These are phyloP conservation scores for Coluber constrictor DNA, from an alignment of 2,797 vertebrate species.

Conservation along the genomic window DNA sequence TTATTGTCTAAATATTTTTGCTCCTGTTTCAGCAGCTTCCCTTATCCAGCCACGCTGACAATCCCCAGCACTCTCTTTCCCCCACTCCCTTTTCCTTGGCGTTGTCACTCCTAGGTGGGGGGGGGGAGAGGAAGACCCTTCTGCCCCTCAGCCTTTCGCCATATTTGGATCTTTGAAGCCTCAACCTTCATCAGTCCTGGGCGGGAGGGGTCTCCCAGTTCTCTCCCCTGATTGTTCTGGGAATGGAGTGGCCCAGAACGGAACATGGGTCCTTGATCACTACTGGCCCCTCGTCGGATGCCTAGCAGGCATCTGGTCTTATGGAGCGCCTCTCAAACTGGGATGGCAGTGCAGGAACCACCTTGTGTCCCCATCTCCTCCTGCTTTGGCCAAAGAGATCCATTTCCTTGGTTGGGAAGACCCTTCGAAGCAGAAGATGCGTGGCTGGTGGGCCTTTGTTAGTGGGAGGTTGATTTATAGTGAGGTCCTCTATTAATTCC, in stretches of 20 bases:
- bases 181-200: background rate
- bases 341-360: background rate
- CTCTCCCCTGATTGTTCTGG: background rate
- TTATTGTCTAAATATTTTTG: slow-evolving; percentile 95
- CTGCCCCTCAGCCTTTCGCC: background rate
- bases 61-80: slow-evolving; percentile 68
- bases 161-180: background rate
- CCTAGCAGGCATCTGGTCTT: background rate
- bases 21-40: slow-evolving; percentile 72
- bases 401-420: background rate
- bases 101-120: background rate
- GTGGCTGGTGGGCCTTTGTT: background rate
- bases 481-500: background rate
- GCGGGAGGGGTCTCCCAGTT: background rate
- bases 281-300: background rate
- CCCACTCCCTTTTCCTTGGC: background rate
- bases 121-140: background rate
- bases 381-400: background rate
- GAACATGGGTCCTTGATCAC: background rate
- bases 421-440: background rate
- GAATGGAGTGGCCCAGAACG: background rate
- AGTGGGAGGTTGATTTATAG: background rate
- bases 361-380: background rate
- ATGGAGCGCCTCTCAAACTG: background rate
- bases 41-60: slow-evolving; percentile 80